Evolutionary conservation across 2,113 vertebrate genomes (phyloP), one percentile per base, ranked within the genome.

Genomic region (Excalfactoria chinensis): DNA sequence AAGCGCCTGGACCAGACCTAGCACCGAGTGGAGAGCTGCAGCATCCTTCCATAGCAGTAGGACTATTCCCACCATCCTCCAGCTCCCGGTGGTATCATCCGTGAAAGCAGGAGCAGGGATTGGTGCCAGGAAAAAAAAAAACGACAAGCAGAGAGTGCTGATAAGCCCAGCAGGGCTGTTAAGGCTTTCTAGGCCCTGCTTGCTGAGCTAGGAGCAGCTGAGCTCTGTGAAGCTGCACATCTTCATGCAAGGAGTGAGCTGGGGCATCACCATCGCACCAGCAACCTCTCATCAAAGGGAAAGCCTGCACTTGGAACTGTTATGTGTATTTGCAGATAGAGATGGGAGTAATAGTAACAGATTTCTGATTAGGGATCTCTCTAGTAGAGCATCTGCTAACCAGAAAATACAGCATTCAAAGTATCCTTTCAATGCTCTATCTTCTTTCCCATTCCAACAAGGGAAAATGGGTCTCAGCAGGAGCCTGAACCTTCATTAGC

Each of bases 231-330:
- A 3, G 41, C 3, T 5, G 9, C 48, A 25, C 49, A 28, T 41
- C 25, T 3, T 5, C 7, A 2, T 1, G 11, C 0, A 1, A 59
- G 70, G 19, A 55, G 37, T 0, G 3, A 87, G 4, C 3, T 0
- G 17, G 23, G 40, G 16, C 32, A 68, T 60, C 25, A 5, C 6
- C 66, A 46, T 17, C 73, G 2, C 7, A 48, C 22, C 7, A 1
- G 14, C 78, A 46, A 58, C 68, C 43, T 59, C 62, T 51, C 35
- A 0, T 0, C 34, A 4, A 13, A 49, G 44, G 40, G 30, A 28
- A 23, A n/a, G 26, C 5, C 62, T 17, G 0, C 4, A 20, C 13
- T 22, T 21, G 13, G n/a, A 3, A 4, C 8, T 20, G 28, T 1
- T 9, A 40, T 10, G 0, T 32, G 1, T 11, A 13, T 41, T 60